These are phyloP conservation scores for Neosilurus hyrtlii DNA, from an alignment of 2,797 vertebrate genomes.

Conservation along the genomic window DNA sequence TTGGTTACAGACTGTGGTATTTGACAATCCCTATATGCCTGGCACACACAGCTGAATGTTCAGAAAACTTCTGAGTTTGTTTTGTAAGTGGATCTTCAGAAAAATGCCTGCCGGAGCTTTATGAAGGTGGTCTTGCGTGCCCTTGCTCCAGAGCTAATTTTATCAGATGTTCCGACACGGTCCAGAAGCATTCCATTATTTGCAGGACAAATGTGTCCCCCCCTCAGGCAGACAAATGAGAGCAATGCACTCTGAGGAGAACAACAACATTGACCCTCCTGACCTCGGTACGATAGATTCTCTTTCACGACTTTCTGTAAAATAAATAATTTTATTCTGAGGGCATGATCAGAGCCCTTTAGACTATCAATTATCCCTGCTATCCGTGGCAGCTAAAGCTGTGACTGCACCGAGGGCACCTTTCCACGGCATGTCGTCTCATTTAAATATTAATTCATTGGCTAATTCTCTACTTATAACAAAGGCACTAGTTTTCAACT, in stretches of 20 bases:
- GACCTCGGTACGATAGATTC: constrained; percentile 64
- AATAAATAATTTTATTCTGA: constrained; percentile 53
- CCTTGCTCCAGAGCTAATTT: constrained; percentile 71
- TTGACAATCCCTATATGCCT: background rate
- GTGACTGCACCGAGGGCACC: constrained; percentile 57
- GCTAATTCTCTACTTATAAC: constrained; percentile 24
- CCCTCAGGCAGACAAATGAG: constrained; percentile 67
- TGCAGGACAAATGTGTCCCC: constrained; percentile 62
- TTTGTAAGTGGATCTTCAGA: constrained; percentile 57
- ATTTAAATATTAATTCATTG: constrained; percentile 41
- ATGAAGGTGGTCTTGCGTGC: constrained; percentile 58
- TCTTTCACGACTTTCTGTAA: constrained; percentile 56
- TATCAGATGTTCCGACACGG: constrained; percentile 64
- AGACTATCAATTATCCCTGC: constrained; percentile 61
- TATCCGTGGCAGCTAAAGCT: constrained; percentile 55
- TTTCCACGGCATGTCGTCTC: constrained; percentile 48
- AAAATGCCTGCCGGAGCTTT: constrained; percentile 56
- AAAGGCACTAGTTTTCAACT: constrained; percentile 11
- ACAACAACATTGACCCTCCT: constrained; percentile 68
- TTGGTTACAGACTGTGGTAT: constrained; percentile 11
- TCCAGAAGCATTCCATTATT: constrained; percentile 64
- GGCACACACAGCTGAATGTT: background rate
- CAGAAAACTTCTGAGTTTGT: constrained; percentile 52
- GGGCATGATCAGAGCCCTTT: constrained; percentile 57
- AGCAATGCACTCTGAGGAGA: constrained; percentile 62